Conservation (phyloP, 2,113 vertebrate genomes). For the Balaeniceps rex region DNA sequence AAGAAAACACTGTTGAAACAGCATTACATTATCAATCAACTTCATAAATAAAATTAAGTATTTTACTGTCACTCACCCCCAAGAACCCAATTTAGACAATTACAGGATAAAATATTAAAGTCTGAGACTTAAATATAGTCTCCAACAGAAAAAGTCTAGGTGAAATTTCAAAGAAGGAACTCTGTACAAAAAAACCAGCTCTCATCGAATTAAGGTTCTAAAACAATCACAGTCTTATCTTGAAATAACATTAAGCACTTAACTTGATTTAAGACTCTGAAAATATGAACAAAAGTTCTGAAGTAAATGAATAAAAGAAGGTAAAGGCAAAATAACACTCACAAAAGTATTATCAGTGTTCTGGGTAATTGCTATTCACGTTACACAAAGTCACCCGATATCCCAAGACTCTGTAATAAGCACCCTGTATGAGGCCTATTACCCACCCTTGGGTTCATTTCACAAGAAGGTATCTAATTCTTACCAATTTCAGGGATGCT, state of each 20-base stretch:
- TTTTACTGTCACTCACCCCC: neutral
- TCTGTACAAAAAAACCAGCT: neutral
- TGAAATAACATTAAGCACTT: neutral
- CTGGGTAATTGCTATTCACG: neutral
- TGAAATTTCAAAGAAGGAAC: neutral
- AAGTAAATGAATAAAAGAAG: neutral
- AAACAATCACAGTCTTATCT: neutral
- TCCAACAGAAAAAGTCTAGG: neutral
- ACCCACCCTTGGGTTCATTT: neutral
- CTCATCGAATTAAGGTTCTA: neutral
- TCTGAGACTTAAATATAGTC: neutral
- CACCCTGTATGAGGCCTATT: neutral
- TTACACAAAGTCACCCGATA: neutral
- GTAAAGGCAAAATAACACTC: neutral
- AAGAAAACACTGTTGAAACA: neutral
- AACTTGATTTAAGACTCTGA: neutral
- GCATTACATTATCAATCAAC: neutral
- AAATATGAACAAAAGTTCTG: neutral
- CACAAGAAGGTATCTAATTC: neutral
- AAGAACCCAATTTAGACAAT: neutral
- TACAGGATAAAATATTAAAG: neutral
- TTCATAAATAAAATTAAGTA: neutral
- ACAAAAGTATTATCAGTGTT: neutral
- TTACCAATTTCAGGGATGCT: neutral
- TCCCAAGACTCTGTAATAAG: neutral